Base-by-base conservation (phyloP, 2,797 vertebrate genomes). In the Vespertilio murinus region DNA sequence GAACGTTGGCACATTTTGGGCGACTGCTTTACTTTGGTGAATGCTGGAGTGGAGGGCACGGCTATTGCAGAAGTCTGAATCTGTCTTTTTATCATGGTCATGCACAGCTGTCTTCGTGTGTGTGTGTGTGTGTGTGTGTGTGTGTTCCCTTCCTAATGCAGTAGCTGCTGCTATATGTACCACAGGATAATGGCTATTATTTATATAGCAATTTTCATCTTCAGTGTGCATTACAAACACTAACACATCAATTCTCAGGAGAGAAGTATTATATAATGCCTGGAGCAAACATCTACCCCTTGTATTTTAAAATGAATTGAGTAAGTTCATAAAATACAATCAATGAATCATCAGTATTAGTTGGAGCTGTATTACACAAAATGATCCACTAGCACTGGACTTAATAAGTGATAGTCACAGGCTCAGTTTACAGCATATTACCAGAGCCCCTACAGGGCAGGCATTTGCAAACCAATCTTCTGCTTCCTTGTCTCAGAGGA, bases 231-330 rank as follows among this genome's bases (percentile, higher is more conserved):
- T 95, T 95, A 90, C 73, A 95, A 95, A 96, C 90, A 77, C 65
- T 93, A 94, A 94, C 88, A 95, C 74, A 95, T 93, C 93, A 95
- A 92, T 95, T 38, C 74, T 95, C 74, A 88, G 88, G 95, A 93
- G 52, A 92, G 30, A 89, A 93, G 47, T 85, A 85, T 92, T 94
- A 92, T 90, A 93, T 91, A 93, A 94, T 85, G 70, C 69, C 91
- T 95, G 17, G 1, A 96, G 95, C 88, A 97, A 95, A 88, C 67
- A 94, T 56, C 49, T 92, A 95, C 67, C 74, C 79, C 73, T 93
- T 94, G 38, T 83, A 94, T 93, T 96, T 95, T 85, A 92, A 96
- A 96, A 95, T 96, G 90, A 95, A 97, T 93, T 95, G 89, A 83
- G 14, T 45, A 94, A 77, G 81, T 94, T 67, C 83, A 93, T 90